A percentile compares a stretch with the other conserved stretches of the same genome.
Evolutionary conservation across 2,888 invertebrate species (phyloP).

Genomic region (Andrena marginata): DNA sequence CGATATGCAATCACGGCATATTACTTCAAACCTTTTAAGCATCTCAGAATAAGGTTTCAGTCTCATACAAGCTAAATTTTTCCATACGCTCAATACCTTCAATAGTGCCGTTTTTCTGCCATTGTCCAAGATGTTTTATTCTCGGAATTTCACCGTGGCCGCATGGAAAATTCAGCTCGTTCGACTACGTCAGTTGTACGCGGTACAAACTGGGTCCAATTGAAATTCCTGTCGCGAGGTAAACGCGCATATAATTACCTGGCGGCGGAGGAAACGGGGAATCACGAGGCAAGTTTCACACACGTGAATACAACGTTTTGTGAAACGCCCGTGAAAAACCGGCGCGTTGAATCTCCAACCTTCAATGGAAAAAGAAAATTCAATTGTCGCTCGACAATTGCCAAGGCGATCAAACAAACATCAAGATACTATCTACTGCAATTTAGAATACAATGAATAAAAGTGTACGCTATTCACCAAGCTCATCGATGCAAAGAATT

Average conservation of each 20-base stretch:
- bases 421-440: too few species aligned
- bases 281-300: slow-evolving; percentile 39
- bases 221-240: slow-evolving; percentile 60
- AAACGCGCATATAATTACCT: slow-evolving; percentile 64
- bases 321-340: slow-evolving; percentile 21
- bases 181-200: slow-evolving; percentile 20
- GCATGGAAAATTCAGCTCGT: slow-evolving; percentile 23
- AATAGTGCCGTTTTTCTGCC: not conserved
- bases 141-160: not conserved
- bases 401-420: not conserved
- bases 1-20: too few species aligned
- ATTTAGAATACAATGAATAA: too few species aligned
- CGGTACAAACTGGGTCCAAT: slow-evolving; percentile 36
- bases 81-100: not conserved
- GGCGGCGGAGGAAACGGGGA: slow-evolving; percentile 55
- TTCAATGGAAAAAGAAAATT: not conserved
- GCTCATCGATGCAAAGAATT: too few species aligned
- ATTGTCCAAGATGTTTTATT: not conserved
- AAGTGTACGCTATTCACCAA: too few species aligned
- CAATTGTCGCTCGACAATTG: not conserved
- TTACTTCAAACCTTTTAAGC: too few species aligned
- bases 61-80: not conserved
- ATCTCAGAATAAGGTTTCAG: not conserved
- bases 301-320: slow-evolving; percentile 49
- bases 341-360: not conserved